These are phyloP conservation scores for Argya squamiceps DNA, from an alignment of 2,797 vertebrate species.

Conservation along the genomic window DNA sequence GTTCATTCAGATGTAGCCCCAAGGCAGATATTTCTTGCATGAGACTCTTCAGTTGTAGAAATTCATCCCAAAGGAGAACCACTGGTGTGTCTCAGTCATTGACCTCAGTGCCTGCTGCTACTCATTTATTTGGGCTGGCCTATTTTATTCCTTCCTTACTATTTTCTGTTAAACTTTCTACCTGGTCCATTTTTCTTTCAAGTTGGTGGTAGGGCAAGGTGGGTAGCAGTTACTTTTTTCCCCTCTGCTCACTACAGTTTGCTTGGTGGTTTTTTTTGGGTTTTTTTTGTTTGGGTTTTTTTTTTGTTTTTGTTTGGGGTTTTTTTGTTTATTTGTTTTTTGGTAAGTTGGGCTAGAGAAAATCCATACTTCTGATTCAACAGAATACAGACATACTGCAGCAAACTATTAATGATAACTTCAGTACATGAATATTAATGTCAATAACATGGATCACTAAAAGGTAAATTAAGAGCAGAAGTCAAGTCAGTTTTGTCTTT, in stretches of 20 bases:
- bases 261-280: neutral
- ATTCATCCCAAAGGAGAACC: neutral
- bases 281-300: no score
- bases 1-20: neutral
- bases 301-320: no score
- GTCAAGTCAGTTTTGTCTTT: neutral
- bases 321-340: no score
- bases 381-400: neutral
- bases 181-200: neutral
- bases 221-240: neutral
- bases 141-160: neutral
- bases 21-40: neutral
- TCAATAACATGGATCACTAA: neutral
- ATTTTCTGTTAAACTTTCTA: neutral
- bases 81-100: neutral
- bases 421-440: neutral
- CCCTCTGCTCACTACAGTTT: neutral
- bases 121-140: constrained; percentile 12
- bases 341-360: neutral
- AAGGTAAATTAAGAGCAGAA: neutral
- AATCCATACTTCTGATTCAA: neutral
- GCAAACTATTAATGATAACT: neutral
- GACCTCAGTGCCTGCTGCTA: neutral
- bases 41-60: neutral
- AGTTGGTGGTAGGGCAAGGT: neutral